Percentiles rank a stretch among this genome's conserved stretches.
These are phyloP conservation scores for Xestia sexstrigata DNA, from an alignment of 2,888 invertebrate species.

Conservation along the genomic window DNA sequence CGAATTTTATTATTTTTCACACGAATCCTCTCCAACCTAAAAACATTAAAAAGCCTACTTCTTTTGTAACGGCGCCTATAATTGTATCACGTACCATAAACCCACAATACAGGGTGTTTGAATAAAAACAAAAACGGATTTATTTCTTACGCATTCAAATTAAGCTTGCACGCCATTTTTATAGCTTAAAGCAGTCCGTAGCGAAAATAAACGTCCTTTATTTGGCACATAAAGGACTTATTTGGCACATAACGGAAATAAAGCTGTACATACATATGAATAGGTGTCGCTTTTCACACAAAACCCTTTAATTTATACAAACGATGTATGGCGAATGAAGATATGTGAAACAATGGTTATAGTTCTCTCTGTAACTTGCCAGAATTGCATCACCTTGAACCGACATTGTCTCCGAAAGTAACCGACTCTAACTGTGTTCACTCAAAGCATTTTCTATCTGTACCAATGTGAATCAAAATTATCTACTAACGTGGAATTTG, in stretches of 20 bases:
- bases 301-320: conserved; percentile 47
- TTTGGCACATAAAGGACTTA: conserved; percentile 60
- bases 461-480: not conserved
- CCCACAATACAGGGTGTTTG: conserved; percentile 45
- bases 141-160: conserved; percentile 67
- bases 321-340: conserved; percentile 46
- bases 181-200: conserved; percentile 64
- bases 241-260: conserved; percentile 57
- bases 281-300: conserved; percentile 36
- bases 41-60: conserved; percentile 38
- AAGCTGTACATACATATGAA: conserved; percentile 49
- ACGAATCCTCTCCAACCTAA: conserved; percentile 8
- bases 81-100: conserved; percentile 56
- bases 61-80: conserved; percentile 49
- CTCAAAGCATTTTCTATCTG: not conserved
- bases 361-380: not conserved
- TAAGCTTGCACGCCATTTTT: conserved; percentile 62
- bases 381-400: not conserved
- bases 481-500: not conserved
- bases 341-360: conserved; percentile 34
- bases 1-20: conserved; percentile 11
- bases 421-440: not conserved
- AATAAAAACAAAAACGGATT: conserved; percentile 62
- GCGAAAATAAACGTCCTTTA: conserved; percentile 62
- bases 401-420: not conserved